Conservation (phyloP, 1,140 invertebrate genomes). For the Drosophila aff. region DNA sequence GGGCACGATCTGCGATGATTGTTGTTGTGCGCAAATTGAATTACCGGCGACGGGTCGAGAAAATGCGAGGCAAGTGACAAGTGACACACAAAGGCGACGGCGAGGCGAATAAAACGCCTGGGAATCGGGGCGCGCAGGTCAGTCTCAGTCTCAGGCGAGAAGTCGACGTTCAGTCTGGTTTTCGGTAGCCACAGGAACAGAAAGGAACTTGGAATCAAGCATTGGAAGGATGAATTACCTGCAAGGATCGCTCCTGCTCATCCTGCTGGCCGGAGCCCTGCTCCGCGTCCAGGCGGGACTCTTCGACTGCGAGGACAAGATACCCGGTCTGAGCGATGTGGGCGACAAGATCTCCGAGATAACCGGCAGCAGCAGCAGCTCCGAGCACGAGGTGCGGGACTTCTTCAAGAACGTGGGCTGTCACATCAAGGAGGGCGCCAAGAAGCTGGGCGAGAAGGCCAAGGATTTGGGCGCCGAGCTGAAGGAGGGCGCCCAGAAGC, state of each 20-base stretch:
- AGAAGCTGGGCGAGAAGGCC: conserved; percentile 63
- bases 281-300: conserved; percentile 50
- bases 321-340: conserved; percentile 54
- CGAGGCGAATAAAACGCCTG: conserved; percentile 54
- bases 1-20: conserved; percentile 38
- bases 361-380: conserved; percentile 47
- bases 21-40: conserved; percentile 63
- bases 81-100: conserved; percentile 49
- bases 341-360: conserved; percentile 57
- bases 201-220: background rate
- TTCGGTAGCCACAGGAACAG: conserved; percentile 5
- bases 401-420: conserved; percentile 79
- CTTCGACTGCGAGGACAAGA: conserved; percentile 72
- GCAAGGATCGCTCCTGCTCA: conserved; percentile 33
- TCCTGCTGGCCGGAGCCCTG: conserved; percentile 30
- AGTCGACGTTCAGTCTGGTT: conserved; percentile 51
- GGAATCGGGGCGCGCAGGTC: conserved; percentile 42
- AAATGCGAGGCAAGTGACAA: conserved; percentile 59
- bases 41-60: conserved; percentile 50
- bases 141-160: conserved; percentile 49
- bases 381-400: conserved; percentile 73
- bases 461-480: conserved; percentile 67
- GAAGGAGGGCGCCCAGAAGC: conserved; percentile 75
- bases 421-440: conserved; percentile 74
- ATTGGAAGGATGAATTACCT: conserved; percentile 33